Base-by-base conservation (phyloP, 2,888 invertebrate genomes). In the Philereme vetulata region DNA sequence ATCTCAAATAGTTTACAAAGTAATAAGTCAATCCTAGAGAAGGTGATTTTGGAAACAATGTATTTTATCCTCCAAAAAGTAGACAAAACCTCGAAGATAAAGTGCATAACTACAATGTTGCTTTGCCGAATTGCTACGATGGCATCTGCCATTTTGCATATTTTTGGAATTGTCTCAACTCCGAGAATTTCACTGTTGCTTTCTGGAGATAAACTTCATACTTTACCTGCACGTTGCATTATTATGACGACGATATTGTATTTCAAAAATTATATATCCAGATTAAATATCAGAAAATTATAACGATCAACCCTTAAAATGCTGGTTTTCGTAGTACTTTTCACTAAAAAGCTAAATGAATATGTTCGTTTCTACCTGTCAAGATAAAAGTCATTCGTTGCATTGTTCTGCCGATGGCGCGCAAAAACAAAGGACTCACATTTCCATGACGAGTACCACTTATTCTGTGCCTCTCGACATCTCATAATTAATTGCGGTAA, bases 401-500 rank as follows among this genome's bases (percentile, higher is more conserved):
- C 85, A 88, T 90, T 90, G 89, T 90, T 84, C 86, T 84, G 83
- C 80, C 87, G 88, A 87, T 82, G 84, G 81, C 71, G 80, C 67
- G 78, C 77, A 85, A 88, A 88, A 90, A 88, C 85, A 88, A 88
- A 90, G 84, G 81, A 74, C 67, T 62, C 72, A 67, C 69, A 71
- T 61, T 72, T 72, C 76, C 65, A 67, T 73, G 49, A 72, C 72
- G 21, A 21, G 21, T 21, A 21, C 8, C 40, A 43, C 54, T 35
- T 53, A 57, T 47, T 62, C 54, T 57, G 57, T 50, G 46, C 74
- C 74, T 61, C 67, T 64, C 62, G 75, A 78, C 84, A 80, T 84
- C 76, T 81, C 81, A 84, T 87, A 88, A 90, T 90, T 90, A 90
- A 91, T 91, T 90, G 84, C 82, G 74, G 75, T 76, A 78, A 75